These are phyloP conservation scores for Amphiprion clarkii DNA, from an alignment of 2,797 vertebrate species.

Conservation along the genomic window DNA sequence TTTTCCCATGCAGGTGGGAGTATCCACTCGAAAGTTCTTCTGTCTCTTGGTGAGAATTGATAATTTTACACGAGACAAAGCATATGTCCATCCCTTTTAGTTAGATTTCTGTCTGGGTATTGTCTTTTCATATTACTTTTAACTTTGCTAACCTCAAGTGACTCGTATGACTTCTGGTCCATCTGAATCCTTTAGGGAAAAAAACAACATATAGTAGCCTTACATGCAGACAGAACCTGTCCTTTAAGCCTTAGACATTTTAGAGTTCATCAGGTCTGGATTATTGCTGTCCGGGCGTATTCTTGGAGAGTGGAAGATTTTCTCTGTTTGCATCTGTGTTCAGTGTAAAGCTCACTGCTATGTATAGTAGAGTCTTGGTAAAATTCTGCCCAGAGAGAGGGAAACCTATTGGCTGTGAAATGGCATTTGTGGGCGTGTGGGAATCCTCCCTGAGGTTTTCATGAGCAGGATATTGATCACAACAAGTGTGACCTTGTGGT, in stretches of 20 bases:
- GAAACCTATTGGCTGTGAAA: slow-evolving; percentile 21
- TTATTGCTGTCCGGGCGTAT: slow-evolving; percentile 13
- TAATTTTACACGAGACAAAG: not conserved
- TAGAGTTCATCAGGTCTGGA: slow-evolving; percentile 11
- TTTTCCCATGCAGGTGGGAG: slow-evolving; percentile 12
- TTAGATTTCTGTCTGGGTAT: not conserved
- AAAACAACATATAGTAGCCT: not conserved
- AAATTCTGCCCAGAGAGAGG: slow-evolving; percentile 28
- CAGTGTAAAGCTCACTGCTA: slow-evolving; percentile 26
- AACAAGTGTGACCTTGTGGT: slow-evolving; percentile 22
- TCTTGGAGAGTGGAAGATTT: slow-evolving; percentile 15
- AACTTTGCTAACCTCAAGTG: slow-evolving; percentile 4
- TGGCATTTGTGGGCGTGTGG: slow-evolving; percentile 35
- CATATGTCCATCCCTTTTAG: not conserved
- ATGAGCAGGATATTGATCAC: slow-evolving; percentile 37
- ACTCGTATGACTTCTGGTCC: not conserved
- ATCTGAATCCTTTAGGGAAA: slow-evolving; percentile 20
- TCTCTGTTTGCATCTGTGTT: not conserved
- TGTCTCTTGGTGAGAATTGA: slow-evolving; percentile 20
- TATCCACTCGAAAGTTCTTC: slow-evolving; percentile 12
- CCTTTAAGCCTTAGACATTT: slow-evolving; percentile 9
- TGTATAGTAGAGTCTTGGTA: slow-evolving; percentile 18
- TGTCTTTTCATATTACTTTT: slow-evolving; percentile 28
- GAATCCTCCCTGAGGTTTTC: slow-evolving; percentile 22
- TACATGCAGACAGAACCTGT: slow-evolving; percentile 7